Evolutionary conservation across 2,888 invertebrate species (phyloP).

Genomic region (Zygogramma bicolorata): DNA sequence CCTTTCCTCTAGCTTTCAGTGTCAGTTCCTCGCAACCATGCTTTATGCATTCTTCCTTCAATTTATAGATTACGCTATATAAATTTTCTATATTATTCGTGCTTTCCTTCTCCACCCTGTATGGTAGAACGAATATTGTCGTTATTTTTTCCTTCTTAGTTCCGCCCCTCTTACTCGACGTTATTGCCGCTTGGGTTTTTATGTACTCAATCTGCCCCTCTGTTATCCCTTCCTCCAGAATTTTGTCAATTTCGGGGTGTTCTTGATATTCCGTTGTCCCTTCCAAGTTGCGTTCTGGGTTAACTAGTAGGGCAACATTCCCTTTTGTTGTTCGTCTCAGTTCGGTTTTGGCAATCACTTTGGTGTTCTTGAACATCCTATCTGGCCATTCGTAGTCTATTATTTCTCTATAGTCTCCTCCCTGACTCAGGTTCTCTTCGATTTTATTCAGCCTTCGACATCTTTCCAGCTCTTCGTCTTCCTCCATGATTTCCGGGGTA

Average conservation of each 20-base stretch:
- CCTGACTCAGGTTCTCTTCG: background rate
- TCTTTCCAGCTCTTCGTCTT: background rate
- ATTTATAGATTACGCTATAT: background rate
- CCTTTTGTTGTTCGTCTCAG: background rate
- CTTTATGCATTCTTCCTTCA: background rate
- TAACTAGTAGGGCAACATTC: background rate
- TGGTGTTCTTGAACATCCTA: background rate
- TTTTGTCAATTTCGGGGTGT: background rate
- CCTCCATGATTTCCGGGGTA: constrained; percentile 5
- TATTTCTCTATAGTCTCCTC: background rate
- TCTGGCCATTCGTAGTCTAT: background rate
- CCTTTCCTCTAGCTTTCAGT: background rate
- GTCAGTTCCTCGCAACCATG: background rate
- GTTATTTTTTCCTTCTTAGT: background rate
- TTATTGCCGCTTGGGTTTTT: background rate
- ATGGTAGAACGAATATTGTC: background rate
- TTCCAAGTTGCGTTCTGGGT: background rate
- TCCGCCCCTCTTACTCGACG: background rate
- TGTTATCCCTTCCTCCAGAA: background rate
- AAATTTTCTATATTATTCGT: background rate
- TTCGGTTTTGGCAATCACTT: background rate
- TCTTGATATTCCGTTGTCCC: background rate
- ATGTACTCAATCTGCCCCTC: background rate
- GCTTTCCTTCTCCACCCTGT: background rate
- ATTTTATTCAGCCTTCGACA: background rate